phyloP scores from a whole-genome alignment of 2,113 vertebrate genomes.

The Lanius ludovicianus region DNA sequence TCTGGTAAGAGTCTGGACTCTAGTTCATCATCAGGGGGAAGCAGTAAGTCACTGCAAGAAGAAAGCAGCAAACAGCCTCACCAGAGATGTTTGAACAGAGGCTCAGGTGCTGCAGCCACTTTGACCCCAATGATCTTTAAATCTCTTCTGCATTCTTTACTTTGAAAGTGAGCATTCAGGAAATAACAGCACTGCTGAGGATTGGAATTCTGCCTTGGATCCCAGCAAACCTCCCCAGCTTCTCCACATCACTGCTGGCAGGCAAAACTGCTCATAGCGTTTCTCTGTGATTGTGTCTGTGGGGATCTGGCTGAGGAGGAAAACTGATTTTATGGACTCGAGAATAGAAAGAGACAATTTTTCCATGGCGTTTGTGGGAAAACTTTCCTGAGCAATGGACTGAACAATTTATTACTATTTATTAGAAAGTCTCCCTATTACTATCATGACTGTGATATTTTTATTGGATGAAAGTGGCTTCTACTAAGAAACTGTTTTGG shows the following conservation, averaged over 20 bases:
- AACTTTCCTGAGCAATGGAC: background rate
- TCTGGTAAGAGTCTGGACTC: background rate
- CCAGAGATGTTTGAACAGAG: background rate
- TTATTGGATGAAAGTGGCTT: background rate
- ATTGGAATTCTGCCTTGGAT: background rate
- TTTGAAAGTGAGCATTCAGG: background rate
- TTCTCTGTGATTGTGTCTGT: background rate
- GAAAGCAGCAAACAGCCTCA: background rate
- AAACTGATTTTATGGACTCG: background rate
- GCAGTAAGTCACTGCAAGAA: background rate
- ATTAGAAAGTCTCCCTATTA: background rate
- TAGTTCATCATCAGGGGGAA: background rate
- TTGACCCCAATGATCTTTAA: background rate
- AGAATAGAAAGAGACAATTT: background rate
- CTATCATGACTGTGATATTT: background rate
- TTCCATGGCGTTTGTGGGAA: background rate
- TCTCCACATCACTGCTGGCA: background rate
- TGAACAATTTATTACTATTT: background rate
- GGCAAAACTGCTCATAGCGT: background rate
- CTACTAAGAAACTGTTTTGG: background rate
- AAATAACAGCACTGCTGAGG: background rate
- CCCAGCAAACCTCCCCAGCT: rapidly evolving
- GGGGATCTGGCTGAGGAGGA: background rate
- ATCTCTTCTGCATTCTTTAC: background rate
- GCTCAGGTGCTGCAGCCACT: rapidly evolving